A percentile compares a stretch with the other conserved stretches of the same genome.
These are phyloP conservation scores for Danio rerio DNA, from an alignment of 2,113 vertebrate genomes.

Conservation along the genomic window DNA sequence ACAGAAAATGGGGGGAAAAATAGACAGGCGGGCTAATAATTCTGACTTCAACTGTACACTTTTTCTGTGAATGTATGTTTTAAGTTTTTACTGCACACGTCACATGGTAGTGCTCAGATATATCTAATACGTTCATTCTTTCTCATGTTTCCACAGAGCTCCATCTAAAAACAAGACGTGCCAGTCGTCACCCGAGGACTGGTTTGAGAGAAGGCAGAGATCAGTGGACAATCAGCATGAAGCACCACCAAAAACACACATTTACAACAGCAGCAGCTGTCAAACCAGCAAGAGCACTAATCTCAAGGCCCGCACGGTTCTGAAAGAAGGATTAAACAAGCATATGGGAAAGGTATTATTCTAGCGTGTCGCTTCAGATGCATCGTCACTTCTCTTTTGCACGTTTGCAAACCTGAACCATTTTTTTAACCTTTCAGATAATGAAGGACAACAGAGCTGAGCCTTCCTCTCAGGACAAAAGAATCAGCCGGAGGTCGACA, in stretches of 20 bases:
- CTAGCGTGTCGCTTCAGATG: not conserved
- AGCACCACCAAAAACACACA: constrained; percentile 49
- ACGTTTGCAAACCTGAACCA: not conserved
- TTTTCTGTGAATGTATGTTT: too few relatives aligned
- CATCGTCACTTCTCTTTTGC: not conserved
- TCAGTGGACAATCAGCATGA: constrained; percentile 34
- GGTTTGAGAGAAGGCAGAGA: constrained; percentile 53
- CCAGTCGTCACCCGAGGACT: constrained; percentile 28
- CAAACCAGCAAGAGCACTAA: constrained; percentile 46
- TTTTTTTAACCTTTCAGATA: constrained; percentile 45
- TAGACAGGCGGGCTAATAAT: too few relatives aligned
- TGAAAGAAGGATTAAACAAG: constrained; percentile 16
- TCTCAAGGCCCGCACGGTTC: constrained; percentile 20
- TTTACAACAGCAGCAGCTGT: constrained; percentile 52
- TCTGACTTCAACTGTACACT: too few relatives aligned
- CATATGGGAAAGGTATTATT: constrained; percentile 60
- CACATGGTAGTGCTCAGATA: too few relatives aligned
- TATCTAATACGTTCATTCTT: not conserved
- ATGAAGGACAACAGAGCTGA: constrained; percentile 54
- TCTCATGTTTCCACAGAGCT: constrained; percentile 32
- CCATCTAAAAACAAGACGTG: constrained; percentile 53
- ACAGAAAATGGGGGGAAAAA: too few relatives aligned
- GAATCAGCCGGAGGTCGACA: constrained; percentile 50
- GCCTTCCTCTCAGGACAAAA: constrained; percentile 47
- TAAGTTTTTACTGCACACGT: too few relatives aligned